Conservation (phyloP, 2,797 vertebrate genomes). For the Capromys pilorides region DNA sequence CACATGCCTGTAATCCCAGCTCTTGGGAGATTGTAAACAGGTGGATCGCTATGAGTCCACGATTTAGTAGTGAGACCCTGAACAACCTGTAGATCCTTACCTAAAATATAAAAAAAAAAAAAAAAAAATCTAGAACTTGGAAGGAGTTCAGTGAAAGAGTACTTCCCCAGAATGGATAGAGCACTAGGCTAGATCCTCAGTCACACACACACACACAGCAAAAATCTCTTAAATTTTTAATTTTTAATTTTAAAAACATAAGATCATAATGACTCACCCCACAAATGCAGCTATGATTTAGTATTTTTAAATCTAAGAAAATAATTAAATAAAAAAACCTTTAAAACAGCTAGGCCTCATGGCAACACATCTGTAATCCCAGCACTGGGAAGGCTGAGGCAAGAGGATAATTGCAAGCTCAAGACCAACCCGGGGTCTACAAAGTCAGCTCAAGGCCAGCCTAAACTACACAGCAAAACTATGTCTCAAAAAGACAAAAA, state of each 20-base stretch:
- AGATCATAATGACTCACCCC: background rate
- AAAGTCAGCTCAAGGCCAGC: background rate
- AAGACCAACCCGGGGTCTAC: background rate
- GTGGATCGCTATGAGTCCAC: too few species aligned
- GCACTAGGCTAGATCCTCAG: background rate
- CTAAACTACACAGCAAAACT: background rate
- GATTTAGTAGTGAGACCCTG: too few species aligned
- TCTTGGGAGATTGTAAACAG: too few species aligned
- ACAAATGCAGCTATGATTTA: conserved; percentile 1
- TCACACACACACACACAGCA: background rate
- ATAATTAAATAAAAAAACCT: background rate
- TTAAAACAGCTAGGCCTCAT: background rate
- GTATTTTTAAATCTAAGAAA: background rate
- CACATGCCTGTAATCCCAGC: too few species aligned
- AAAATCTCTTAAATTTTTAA: background rate
- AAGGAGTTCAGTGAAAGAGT: background rate
- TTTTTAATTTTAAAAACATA: background rate
- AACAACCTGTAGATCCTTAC: too few species aligned
- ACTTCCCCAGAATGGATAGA: background rate
- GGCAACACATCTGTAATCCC: background rate
- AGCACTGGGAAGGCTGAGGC: background rate
- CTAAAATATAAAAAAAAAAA: too few species aligned
- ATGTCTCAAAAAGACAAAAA: background rate
- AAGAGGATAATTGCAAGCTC: background rate
- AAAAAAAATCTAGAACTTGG: background rate